These are phyloP conservation scores for Epinotia bilunana DNA, from an alignment of 2,888 invertebrate genomes.

Conservation along the genomic window DNA sequence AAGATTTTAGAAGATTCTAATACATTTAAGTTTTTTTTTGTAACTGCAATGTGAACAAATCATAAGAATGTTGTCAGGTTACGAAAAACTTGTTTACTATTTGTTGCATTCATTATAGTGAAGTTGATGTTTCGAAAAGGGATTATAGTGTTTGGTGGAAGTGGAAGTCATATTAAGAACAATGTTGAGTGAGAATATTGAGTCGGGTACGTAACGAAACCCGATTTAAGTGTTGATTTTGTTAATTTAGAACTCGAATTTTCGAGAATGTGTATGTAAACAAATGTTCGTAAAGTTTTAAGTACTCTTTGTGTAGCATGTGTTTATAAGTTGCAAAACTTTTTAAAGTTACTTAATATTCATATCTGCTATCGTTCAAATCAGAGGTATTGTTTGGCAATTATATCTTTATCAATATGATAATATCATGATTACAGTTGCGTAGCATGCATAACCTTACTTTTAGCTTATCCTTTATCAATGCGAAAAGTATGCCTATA, in stretches of 20 bases:
- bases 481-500: constrained; percentile 5
- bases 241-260: constrained; percentile 2
- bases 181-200: constrained; percentile 31
- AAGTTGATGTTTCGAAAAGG: constrained; percentile 23
- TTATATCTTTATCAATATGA: constrained; percentile 2
- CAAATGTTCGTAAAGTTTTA: constrained; percentile 7
- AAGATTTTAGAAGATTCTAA: constrained; percentile 17
- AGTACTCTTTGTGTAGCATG: background rate
- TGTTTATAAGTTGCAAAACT: background rate
- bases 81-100: background rate
- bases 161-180: constrained; percentile 13
- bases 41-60: background rate
- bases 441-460: constrained; percentile 28
- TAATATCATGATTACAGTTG: constrained; percentile 1
- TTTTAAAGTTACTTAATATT: background rate
- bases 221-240: constrained; percentile 10
- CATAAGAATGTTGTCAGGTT: background rate
- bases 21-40: constrained; percentile 1
- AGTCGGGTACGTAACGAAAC: constrained; percentile 30
- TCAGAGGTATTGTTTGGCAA: constrained; percentile 2
- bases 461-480: constrained; percentile 28
- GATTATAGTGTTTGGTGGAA: constrained; percentile 27
- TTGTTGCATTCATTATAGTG: background rate
- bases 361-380: background rate
- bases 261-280: background rate